phyloP scores from a whole-genome alignment of 2,888 invertebrate genomes.

The Eupelmus urozonus region DNA sequence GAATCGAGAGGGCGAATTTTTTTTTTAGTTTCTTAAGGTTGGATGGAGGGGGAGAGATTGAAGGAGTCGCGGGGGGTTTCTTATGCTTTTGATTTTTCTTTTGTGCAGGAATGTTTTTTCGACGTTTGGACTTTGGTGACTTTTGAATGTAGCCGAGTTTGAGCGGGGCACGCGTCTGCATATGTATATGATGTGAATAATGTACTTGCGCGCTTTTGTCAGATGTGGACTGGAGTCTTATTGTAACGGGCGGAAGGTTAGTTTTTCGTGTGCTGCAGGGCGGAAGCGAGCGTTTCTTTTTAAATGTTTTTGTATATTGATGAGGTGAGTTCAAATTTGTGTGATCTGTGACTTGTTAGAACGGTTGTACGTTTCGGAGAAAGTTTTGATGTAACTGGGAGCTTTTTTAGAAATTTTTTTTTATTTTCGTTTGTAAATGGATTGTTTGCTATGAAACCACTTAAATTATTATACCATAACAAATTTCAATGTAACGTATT shows the following conservation, averaged over 20 bases:
- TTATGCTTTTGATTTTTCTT: neutral
- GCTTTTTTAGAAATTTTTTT: neutral
- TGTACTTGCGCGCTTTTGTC: slow-evolving; percentile 17
- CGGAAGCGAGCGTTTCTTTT: neutral
- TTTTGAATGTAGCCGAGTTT: slow-evolving; percentile 7
- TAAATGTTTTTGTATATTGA: slow-evolving; percentile 12
- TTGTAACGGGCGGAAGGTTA: slow-evolving; percentile 22
- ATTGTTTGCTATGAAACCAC: too few relatives aligned
- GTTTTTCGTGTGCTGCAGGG: neutral
- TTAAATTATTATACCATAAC: too few relatives aligned
- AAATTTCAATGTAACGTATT: too few relatives aligned
- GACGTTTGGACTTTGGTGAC: neutral
- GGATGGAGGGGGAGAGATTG: neutral
- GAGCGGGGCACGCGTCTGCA: slow-evolving; percentile 20
- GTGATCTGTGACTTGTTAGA: too few relatives aligned
- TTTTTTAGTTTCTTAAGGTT: neutral
- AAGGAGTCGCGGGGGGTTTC: slow-evolving; percentile 2
- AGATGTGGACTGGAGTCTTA: neutral
- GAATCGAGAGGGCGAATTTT: slow-evolving; percentile 46
- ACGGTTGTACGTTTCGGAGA: too few relatives aligned
- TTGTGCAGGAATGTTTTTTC: neutral
- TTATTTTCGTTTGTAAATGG: too few relatives aligned
- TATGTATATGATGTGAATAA: slow-evolving; percentile 8
- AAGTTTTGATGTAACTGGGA: too few relatives aligned
- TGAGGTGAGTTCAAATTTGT: too few relatives aligned